These are phyloP conservation scores for Sprattus sprattus DNA, from an alignment of 2,113 vertebrate species.

Conservation along the genomic window DNA sequence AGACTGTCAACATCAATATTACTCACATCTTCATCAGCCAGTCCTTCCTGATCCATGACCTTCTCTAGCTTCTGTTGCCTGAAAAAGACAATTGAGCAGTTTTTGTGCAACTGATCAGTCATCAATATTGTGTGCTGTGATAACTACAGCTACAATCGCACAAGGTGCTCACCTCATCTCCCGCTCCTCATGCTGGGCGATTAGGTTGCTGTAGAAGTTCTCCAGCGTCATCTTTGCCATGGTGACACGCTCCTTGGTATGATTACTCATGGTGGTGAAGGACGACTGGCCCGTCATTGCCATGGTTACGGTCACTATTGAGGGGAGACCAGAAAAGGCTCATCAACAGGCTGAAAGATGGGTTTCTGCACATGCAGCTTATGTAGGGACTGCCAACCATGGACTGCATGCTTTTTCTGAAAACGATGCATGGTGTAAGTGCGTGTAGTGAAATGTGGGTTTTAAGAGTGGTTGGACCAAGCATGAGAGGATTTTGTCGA, in stretches of 20 bases:
- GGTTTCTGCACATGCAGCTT: neutral
- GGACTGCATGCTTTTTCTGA: neutral
- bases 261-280: constrained; percentile 95
- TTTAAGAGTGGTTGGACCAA: neutral
- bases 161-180: constrained; percentile 87
- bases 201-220: constrained; percentile 98
- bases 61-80: constrained; percentile 98
- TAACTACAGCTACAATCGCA: too few relatives aligned
- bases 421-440: neutral
- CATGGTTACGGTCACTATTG: constrained; percentile 75
- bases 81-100: constrained; percentile 36
- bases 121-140: neutral
- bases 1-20: neutral
- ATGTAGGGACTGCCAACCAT: neutral
- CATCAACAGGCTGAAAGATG: neutral
- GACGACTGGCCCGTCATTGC: constrained; percentile 94
- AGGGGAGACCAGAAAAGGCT: neutral
- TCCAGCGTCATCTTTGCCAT: constrained; percentile 98
- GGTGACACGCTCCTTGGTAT: constrained; percentile 96
- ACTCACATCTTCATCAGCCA: constrained; percentile 94
- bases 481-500: neutral
- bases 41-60: constrained; percentile 97
- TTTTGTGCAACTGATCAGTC: neutral
- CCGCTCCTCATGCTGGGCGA: constrained; percentile 92
- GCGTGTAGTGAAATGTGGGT: neutral